Evolutionary conservation across 1,140 invertebrate species (phyloP).

Genomic region (Batillaria attramentaria): DNA sequence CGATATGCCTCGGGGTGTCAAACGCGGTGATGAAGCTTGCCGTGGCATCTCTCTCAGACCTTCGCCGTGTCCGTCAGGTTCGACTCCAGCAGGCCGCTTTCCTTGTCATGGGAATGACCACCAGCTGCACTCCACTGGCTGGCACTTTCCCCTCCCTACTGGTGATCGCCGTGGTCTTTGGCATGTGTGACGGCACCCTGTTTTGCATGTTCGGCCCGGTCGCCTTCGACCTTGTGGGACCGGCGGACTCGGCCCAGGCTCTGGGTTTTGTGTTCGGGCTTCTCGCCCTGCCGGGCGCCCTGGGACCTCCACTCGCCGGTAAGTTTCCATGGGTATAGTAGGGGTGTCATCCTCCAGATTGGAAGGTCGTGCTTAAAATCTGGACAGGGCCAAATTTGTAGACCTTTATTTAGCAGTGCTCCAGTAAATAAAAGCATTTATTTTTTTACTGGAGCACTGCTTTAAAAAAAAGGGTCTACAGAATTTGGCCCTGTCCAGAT

Average conservation of each 20-base stretch:
- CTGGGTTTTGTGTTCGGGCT: neutral
- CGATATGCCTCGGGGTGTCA: neutral
- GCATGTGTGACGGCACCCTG: neutral
- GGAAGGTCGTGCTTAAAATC: too few species aligned
- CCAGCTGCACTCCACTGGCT: neutral
- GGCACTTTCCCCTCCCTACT: neutral
- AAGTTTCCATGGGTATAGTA: too few species aligned
- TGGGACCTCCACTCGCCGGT: neutral
- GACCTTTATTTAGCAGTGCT: too few species aligned
- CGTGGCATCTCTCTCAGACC: neutral
- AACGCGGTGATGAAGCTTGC: neutral
- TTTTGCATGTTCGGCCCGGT: neutral
- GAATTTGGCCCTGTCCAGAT: too few species aligned
- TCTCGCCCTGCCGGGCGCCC: neutral
- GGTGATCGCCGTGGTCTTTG: neutral
- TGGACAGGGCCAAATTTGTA: too few species aligned
- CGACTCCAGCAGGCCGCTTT: neutral
- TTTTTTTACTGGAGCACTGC: too few species aligned
- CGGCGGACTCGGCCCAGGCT: neutral
- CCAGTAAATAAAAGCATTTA: too few species aligned
- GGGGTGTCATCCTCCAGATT: too few species aligned
- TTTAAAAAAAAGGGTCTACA: too few species aligned
- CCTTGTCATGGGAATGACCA: neutral
- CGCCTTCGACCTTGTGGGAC: neutral
- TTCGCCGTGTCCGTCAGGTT: neutral